Conservation (phyloP, 2,888 invertebrate species). For the Torymus auratus region DNA sequence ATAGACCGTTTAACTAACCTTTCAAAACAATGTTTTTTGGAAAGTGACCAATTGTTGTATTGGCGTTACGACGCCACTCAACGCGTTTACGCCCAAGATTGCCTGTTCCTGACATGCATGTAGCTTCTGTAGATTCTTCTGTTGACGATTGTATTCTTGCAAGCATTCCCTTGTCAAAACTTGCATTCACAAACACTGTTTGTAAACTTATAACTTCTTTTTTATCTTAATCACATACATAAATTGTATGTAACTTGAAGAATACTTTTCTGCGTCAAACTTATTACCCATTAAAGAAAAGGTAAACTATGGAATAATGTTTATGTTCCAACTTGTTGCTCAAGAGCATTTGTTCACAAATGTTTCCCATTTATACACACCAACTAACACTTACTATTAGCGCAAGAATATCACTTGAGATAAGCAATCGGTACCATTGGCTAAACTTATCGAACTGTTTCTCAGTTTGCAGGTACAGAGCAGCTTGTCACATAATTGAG, state of each 20-base stretch:
- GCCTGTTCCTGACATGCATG: constrained; percentile 77
- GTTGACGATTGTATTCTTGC: constrained; percentile 46
- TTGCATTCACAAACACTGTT: constrained; percentile 59
- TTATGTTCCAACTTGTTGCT: constrained; percentile 66
- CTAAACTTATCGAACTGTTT: constrained; percentile 9
- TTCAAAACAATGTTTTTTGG: constrained; percentile 33
- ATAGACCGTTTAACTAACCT: constrained; percentile 34
- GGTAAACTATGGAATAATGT: constrained; percentile 69
- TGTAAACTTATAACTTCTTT: constrained; percentile 51
- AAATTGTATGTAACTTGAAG: constrained; percentile 59
- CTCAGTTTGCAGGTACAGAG: background rate
- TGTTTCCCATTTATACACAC: constrained; percentile 72
- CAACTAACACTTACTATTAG: constrained; percentile 22
- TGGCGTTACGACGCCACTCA: constrained; percentile 77
- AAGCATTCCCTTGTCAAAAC: constrained; percentile 52
- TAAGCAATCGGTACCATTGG: background rate
- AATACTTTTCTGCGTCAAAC: constrained; percentile 65
- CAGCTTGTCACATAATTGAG: constrained; percentile 13
- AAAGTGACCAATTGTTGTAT: constrained; percentile 58
- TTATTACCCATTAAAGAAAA: constrained; percentile 73
- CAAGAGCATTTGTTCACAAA: constrained; percentile 67
- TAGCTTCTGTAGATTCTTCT: constrained; percentile 67
- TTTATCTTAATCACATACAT: constrained; percentile 62
- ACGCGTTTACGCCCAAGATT: constrained; percentile 76
- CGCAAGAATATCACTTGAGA: constrained; percentile 19